Evolutionary conservation across 2,113 vertebrate genomes (phyloP), one percentile per base, ranked within the genome.

Genomic region (Anas platyrhynchos): DNA sequence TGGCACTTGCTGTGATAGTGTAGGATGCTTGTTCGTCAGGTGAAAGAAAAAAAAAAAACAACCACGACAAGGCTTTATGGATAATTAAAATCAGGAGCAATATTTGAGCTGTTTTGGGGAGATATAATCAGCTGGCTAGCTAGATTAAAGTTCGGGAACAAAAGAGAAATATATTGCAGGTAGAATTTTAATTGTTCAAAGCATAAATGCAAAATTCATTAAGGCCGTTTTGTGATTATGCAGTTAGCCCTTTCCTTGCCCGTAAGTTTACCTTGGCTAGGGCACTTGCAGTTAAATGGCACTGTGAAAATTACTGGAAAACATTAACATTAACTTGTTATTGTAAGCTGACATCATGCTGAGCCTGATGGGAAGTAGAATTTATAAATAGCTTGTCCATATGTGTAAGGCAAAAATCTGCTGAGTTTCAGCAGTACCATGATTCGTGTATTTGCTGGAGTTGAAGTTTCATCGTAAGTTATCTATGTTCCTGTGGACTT

Each of bases 301-400:
- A 94, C 94, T 91, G 95, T 95, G 95, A 97, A 97, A 98, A 98
- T 98, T 96, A 97, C 97, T 98, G 98, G 97, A 98, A 98, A 98
- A 97, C 97, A 98, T 98, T 96, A 97, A 97, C 93, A 96, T 97
- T 98, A 98, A 97, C 96, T 97, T 98, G 97, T 98, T 98, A 97
- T 98, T 98, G 97, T 98, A 98, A 97, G 96, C 96, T 98, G 96
- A 97, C 97, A 97, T 97, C 63, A 86, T 94, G 88, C 97, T 96
- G 95, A 96, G 94, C 93, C 86, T 97, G 94, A 97, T 98, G 95
- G 97, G 97, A 98, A 98, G 89, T 92, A 68, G 91, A 96, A 95
- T 97, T 97, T 98, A 98, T 98, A 98, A 98, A 98, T 98, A 98
- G 96, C 89, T 97, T 79, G 62, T 96, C 89, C 94, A 29, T 97